Conservation (phyloP, 1,140 invertebrate species). For the Tribolium castaneum region DNA sequence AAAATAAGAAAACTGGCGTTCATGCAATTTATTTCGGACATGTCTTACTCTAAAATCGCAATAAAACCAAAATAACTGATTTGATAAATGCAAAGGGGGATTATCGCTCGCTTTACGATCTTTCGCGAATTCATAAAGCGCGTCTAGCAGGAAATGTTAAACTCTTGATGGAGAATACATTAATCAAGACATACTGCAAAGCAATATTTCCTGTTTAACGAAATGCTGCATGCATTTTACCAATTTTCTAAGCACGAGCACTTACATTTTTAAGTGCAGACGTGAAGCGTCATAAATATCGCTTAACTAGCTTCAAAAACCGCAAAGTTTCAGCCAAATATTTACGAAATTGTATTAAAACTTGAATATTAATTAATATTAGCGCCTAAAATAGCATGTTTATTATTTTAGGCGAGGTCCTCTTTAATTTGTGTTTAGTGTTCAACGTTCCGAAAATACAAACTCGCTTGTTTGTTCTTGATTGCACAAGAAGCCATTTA, state of each 20-base stretch:
- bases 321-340: background rate
- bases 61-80: too few species aligned
- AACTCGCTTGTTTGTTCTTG: background rate
- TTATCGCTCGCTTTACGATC: too few species aligned
- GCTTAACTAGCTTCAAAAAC: background rate
- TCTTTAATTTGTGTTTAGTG: slow-evolving; percentile 8
- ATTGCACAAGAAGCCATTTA: background rate
- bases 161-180: too few species aligned
- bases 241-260: background rate
- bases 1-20: too few species aligned
- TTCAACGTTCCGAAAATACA: slow-evolving; percentile 19
- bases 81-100: too few species aligned
- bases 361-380: slow-evolving; percentile 25
- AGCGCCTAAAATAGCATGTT: slow-evolving; percentile 18
- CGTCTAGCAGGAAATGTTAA: too few species aligned
- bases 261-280: background rate
- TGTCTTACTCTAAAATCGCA: too few species aligned
- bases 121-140: too few species aligned
- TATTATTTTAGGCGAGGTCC: slow-evolving; percentile 20
- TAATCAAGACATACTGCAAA: background rate
- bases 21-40: too few species aligned
- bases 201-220: background rate
- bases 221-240: background rate
- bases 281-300: background rate
- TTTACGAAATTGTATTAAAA: slow-evolving; percentile 14